Base-by-base conservation (phyloP, 2,888 invertebrate genomes). In the Serrognathus titanus region DNA sequence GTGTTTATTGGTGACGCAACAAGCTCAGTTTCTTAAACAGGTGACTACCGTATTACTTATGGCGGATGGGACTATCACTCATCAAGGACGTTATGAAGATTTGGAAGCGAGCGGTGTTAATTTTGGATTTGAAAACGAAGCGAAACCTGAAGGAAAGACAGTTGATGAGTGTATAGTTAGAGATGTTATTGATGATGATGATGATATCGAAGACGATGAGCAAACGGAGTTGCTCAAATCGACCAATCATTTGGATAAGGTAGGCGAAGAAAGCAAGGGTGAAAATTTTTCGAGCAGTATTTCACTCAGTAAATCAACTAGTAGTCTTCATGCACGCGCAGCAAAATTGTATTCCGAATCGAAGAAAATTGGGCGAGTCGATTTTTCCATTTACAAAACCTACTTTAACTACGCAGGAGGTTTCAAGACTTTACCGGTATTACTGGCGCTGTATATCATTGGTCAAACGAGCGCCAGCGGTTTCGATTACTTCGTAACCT, bases 1-100 rank as follows among this genome's bases (percentile, higher is more conserved):
- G 2, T 75, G 83, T 45, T 76, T 88, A 48, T 76, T 87, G 1
- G 83, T 85, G 35, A 87, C 87, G 1, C 86, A 88, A 74, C 86
- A 87, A 67, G 71, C 84, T 9, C 85, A 87, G 65, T 83, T 82
- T 58, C 70, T 83, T n/a, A 75, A 76, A 50, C 65, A 75, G 45
- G 76, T 77, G 7, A 74, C 78, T 58, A 71, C 81, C 78, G 80
- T 83, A 46, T 70, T 86, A 11, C 73, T 85, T 47, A 66, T 83
- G 48, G 81, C 81, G 66, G 81, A 81, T 65, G 82, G 82, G 1
- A 58, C 77, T 0, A 79, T 83, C 11, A 48, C 43, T 35, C 47
- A 56, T 37, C 24, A 53, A 12, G 62, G 57, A 5, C 41, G 43
- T 8, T 58, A 51, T 45, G 54, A 55, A 3, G 58, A 61, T 37